Percentiles rank a stretch among this genome's conserved stretches.
Conservation (phyloP, 2,888 invertebrate species). For the Callyntrura sp. region DNA sequence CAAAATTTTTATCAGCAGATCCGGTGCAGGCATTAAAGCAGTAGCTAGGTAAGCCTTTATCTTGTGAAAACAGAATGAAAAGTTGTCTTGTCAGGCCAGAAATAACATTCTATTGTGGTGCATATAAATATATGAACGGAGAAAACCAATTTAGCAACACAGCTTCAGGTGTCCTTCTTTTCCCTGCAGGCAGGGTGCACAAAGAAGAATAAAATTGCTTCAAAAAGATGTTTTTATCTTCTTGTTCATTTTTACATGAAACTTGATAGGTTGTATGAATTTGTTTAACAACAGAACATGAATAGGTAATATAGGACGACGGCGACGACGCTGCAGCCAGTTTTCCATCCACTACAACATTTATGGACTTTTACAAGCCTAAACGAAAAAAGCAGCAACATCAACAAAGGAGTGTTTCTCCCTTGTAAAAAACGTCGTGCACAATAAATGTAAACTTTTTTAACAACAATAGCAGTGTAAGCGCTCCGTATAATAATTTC, state of each 20-base stretch:
- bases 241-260: conserved; percentile 29
- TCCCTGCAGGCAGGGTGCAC: conserved; percentile 42
- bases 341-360: background rate
- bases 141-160: conserved; percentile 59
- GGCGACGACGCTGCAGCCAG: background rate
- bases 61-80: conserved; percentile 38
- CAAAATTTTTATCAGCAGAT: conserved; percentile 48
- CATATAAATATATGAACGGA: conserved; percentile 9
- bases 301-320: background rate
- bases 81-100: conserved; percentile 51
- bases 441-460: conserved; percentile 24
- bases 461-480: conserved; percentile 10
- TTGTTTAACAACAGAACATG: conserved; percentile 32
- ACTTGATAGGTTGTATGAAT: conserved; percentile 56
- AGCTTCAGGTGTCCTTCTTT: conserved; percentile 55
- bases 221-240: conserved; percentile 6
- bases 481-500: conserved; percentile 38
- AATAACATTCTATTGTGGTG: conserved; percentile 16
- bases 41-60: conserved; percentile 16
- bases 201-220: conserved; percentile 16
- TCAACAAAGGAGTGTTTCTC: conserved; percentile 36
- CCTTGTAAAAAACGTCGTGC: conserved; percentile 15
- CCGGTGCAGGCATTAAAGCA: background rate
- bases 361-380: no score
- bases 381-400: background rate